phyloP scores from a whole-genome alignment of 2,797 vertebrate genomes.

The Leontocebus nigricollis region DNA sequence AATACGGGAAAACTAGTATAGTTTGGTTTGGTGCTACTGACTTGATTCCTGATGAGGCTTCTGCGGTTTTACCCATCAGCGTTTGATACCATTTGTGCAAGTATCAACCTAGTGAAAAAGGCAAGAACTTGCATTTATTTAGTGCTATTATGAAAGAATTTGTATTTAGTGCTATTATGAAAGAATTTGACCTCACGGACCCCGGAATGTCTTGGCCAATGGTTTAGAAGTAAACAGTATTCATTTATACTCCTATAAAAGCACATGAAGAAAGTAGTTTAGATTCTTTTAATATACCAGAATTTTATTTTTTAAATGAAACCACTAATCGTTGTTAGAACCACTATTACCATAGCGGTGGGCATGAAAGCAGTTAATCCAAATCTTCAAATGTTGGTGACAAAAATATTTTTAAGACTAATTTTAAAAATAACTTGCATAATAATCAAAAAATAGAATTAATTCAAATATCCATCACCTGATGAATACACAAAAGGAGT shows the following conservation, averaged over 20 bases:
- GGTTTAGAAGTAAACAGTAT: neutral
- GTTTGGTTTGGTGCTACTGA: neutral
- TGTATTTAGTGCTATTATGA: neutral
- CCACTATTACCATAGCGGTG: neutral
- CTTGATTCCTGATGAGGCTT: neutral
- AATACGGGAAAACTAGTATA: neutral
- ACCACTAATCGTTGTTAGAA: neutral
- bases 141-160: neutral
- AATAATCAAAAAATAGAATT: neutral
- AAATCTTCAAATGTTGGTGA: neutral
- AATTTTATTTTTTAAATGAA: neutral
- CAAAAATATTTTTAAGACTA: conserved; percentile 1
- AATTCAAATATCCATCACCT: neutral
- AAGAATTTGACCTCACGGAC: neutral
- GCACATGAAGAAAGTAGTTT: neutral
- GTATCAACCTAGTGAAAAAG: neutral
- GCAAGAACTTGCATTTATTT: neutral
- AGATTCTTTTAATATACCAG: neutral
- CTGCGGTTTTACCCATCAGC: neutral
- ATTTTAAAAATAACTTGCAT: neutral
- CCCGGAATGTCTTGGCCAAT: neutral
- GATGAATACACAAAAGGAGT: neutral
- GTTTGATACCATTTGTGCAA: neutral
- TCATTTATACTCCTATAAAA: neutral
- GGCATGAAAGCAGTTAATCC: conserved; percentile 14